Evolutionary conservation across 2,797 vertebrate species (phyloP).

Genomic region (Poeciliopsis gracilis): DNA sequence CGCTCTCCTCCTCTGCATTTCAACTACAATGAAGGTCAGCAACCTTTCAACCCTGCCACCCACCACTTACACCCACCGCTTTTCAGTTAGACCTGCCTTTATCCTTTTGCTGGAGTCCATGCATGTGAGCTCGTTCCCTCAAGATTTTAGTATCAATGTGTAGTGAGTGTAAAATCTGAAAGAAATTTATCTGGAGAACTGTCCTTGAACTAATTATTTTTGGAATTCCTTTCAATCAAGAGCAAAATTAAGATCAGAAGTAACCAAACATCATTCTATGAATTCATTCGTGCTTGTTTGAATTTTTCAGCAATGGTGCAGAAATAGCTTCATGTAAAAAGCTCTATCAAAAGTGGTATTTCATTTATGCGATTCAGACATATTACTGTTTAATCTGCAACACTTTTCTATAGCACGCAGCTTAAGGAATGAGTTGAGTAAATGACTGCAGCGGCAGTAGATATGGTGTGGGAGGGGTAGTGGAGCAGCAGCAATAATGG

Average conservation of each 20-base stretch:
- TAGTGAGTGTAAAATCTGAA: conserved; percentile 61
- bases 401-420: conserved; percentile 38
- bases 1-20: conserved; percentile 68
- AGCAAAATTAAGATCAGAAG: conserved; percentile 8
- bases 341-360: conserved; percentile 24
- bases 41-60: conserved; percentile 68
- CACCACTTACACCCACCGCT: conserved; percentile 68
- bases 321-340: conserved; percentile 26
- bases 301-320: conserved; percentile 24
- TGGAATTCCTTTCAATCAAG: neutral
- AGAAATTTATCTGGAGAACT: conserved; percentile 49
- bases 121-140: conserved; percentile 26
- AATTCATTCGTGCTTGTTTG: conserved; percentile 29
- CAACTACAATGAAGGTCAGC: conserved; percentile 66
- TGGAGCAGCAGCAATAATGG: conserved; percentile 58
- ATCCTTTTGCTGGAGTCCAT: conserved; percentile 31
- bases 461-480: conserved; percentile 58
- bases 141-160: conserved; percentile 51
- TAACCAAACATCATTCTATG: conserved; percentile 21
- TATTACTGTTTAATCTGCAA: conserved; percentile 47
- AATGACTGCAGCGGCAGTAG: conserved; percentile 50
- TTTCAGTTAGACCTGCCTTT: conserved; percentile 44
- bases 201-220: conserved; percentile 23
- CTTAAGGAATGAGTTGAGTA: conserved; percentile 40
- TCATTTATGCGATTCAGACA: conserved; percentile 46